Evolutionary conservation across 2,888 invertebrate genomes (phyloP), one percentile per base, ranked within the genome.

Genomic region (Drosophila niveifrons): DNA sequence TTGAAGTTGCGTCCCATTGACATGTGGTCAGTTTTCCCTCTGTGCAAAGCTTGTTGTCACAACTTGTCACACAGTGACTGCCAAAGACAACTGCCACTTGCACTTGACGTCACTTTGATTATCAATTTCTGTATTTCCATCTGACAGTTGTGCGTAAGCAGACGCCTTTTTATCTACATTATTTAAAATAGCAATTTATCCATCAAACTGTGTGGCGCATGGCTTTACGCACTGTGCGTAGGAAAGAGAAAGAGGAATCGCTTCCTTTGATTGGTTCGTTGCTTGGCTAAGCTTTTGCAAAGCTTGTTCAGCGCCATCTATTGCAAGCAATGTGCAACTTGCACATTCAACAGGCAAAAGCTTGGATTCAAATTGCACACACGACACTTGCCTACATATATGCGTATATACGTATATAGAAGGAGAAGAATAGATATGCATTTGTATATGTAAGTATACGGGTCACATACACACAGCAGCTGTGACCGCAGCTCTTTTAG

Each of bases 1-100:
- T 83, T 83, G 83, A 83, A 83, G 87, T 87, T 75, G 59, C 72
- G 53, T 75, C 79, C 69, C 78, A 79, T 83, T 81, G 83, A 83
- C 83, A 86, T 86, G 87, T 83, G 83, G 87, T 75, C 80, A 81
- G 69, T 79, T 86, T 79, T 77, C 75, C 75, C 69, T 44, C 44
- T 61, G 46, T 28, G 41, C 28, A 57, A 43, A 66, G 67, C 77
- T 47, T 82, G 80, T 47, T 82, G 80, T 79, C 82, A 77, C 73
- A 62, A 62, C 23, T 75, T 78, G 75, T 67, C 80, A 63, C 67
- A 53, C 36, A 62, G 61, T 61, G 18, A 41, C 39, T 41, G n/a
- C 13, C 48, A 29, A 41, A 29, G 15, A 34, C 39, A 28, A 52
- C 55, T 53, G 31, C 56, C 63, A 55, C 71, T 28, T 50, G 56